Evolutionary conservation across 2,113 vertebrate genomes (phyloP), one percentile per base, ranked within the genome.

Genomic region (Corvus moneduloides): DNA sequence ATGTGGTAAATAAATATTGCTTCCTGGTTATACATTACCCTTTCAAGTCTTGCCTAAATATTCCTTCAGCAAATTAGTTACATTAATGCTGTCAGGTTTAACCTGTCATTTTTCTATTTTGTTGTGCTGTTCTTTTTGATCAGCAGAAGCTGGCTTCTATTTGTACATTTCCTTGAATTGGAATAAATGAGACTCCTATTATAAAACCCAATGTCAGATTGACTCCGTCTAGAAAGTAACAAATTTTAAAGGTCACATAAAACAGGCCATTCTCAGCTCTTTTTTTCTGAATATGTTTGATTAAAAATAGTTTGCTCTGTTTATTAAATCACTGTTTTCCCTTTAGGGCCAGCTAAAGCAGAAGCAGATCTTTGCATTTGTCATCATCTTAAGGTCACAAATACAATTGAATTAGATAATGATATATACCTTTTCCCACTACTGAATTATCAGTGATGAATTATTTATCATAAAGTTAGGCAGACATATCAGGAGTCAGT

Each of bases 161-260:
- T 83, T 69, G 41, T 67, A 66, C 26, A 51, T 89, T 89, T 54
- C 20, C n/a, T 86, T 92, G 78, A 82, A 86, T 54, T 71, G 64
- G 72, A 94, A 81, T 88, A 93, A 94, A 84, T 88, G 56, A 21
- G 49, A 54, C 69, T 49, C 58, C n/a, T 80, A 5, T 93, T 87
- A 89, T 78, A 90, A 97, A 94, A 84, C 19, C 21, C 56, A 88
- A 84, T 90, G 91, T 89, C 84, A 76, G 39, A 44, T 51, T 90
- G 54, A 63, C 63, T 82, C 11, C n/a, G 37, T 86, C 77, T 92
- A 85, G 61, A 92, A 95, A 96, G 90, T 66, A 92, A 44, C 37
- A 73, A 6, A 72, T 90, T 95, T 93, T 90, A 96, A 97, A 97
- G 91, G 91, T 96, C 84, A 82, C 17, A 67, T 58, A 90, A 94